Percentiles rank a stretch among this genome's conserved stretches.
These are phyloP conservation scores for Heloderma charlesbogerti DNA, from an alignment of 2,113 vertebrate species.

Conservation along the genomic window DNA sequence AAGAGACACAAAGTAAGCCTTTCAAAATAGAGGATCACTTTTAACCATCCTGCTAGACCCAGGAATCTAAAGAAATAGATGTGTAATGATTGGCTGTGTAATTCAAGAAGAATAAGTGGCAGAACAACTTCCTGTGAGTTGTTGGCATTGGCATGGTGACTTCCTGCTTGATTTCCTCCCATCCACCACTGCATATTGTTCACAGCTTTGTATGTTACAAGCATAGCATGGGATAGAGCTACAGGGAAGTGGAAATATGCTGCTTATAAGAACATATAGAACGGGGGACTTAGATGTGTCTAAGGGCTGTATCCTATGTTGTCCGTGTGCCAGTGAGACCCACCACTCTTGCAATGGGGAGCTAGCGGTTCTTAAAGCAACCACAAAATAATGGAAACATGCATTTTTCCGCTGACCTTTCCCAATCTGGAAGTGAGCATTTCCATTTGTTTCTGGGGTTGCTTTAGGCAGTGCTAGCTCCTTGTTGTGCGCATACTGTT, in stretches of 20 bases:
- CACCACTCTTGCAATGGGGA: too few relatives aligned
- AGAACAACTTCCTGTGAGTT: not conserved
- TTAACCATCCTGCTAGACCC: not conserved
- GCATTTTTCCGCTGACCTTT: too few relatives aligned
- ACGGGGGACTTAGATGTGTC: not conserved
- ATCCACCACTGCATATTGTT: too few relatives aligned
- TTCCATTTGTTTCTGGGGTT: too few relatives aligned
- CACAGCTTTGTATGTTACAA: too few relatives aligned
- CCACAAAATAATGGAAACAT: too few relatives aligned
- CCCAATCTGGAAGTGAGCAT: too few relatives aligned
- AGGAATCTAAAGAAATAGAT: not conserved
- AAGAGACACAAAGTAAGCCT: constrained; percentile 19
- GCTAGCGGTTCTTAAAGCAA: too few relatives aligned
- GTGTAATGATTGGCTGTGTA: not conserved
- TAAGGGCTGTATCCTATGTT: not conserved
- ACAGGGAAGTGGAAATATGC: not conserved
- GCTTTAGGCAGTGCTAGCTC: too few relatives aligned
- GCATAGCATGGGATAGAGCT: not conserved
- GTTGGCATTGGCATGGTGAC: not conserved
- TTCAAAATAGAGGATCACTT: not conserved
- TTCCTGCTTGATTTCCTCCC: too few relatives aligned
- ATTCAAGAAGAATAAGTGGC: not conserved
- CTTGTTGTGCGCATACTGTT: too few relatives aligned
- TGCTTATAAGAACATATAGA: not conserved
- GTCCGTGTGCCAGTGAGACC: too few relatives aligned